A percentile compares a stretch with the other conserved stretches of the same genome.
phyloP scores from a whole-genome alignment of 2,797 vertebrate species.

The Australoheros facetus region DNA sequence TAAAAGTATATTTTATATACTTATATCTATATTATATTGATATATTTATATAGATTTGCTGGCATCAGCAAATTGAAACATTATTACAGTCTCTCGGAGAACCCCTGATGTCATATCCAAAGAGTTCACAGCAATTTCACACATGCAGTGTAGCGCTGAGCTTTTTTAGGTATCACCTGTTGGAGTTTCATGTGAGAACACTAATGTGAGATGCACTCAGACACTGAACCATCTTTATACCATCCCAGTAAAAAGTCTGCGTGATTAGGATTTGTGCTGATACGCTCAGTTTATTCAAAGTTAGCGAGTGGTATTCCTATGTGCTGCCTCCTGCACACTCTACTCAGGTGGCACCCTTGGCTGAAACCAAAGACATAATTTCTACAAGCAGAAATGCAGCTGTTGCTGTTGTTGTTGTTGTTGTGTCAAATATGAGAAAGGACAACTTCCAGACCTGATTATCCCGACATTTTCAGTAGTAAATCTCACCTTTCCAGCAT shows the following conservation, averaged over 20 bases:
- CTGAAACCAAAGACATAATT: not conserved
- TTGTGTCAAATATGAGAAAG: not conserved
- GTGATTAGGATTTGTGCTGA: not conserved
- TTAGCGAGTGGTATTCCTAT: not conserved
- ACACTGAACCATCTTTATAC: too few species aligned
- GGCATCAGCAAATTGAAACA: too few species aligned
- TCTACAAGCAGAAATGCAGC: not conserved
- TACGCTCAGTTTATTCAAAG: accelerated
- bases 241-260: not conserved
- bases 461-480: accelerated
- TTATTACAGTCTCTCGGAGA: too few species aligned
- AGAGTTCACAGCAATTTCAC: not conserved
- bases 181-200: not conserved
- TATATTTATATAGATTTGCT: too few species aligned
- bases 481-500: slow-evolving; percentile 51
- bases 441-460: accelerated
- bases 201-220: too few species aligned
- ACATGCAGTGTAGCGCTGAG: accelerated
- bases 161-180: not conserved
- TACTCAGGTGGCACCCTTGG: not conserved
- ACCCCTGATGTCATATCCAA: too few species aligned
- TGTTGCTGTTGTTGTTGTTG: too few species aligned
- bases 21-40: too few species aligned
- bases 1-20: not conserved
- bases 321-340: not conserved